Evolutionary conservation across 37 sponge, comb jelly and placozoan genomes (phyloP).

Genomic region (Corticium candelabrum): DNA sequence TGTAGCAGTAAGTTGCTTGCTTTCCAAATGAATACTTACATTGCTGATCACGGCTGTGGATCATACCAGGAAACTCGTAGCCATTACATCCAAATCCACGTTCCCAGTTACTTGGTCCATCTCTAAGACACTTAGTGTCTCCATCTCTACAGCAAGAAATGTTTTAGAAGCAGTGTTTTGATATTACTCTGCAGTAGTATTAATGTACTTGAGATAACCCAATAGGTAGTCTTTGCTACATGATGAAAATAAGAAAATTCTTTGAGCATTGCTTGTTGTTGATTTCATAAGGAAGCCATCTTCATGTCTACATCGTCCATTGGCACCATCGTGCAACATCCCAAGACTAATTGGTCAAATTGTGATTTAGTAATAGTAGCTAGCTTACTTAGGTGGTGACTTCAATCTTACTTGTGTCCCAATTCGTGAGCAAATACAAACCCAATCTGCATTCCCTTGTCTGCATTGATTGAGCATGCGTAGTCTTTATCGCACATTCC

Average conservation of each 20-base stretch:
- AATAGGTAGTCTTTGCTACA: not conserved
- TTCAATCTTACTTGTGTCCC: constrained; percentile 3
- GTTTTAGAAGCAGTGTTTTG: not conserved
- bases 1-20: not conserved
- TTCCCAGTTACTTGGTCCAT: not conserved
- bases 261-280: not conserved
- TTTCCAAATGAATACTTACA: not conserved
- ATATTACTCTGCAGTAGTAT: not conserved
- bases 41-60: not conserved
- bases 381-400: not conserved
- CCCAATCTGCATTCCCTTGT: not conserved
- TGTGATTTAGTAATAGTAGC: not conserved
- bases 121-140: not conserved
- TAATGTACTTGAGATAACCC: constrained; percentile 2
- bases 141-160: not conserved
- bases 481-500: not conserved
- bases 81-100: not conserved
- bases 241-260: not conserved
- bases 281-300: constrained; percentile 11
- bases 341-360: not conserved
- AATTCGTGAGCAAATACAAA: constrained; percentile 9
- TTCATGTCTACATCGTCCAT: not conserved
- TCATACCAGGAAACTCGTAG: not conserved
- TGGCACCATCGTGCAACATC: constrained; percentile 5
- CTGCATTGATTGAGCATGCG: not conserved